These are phyloP conservation scores for Beaufortia kweichowensis DNA, from an alignment of 2,113 vertebrate genomes.

Conservation along the genomic window DNA sequence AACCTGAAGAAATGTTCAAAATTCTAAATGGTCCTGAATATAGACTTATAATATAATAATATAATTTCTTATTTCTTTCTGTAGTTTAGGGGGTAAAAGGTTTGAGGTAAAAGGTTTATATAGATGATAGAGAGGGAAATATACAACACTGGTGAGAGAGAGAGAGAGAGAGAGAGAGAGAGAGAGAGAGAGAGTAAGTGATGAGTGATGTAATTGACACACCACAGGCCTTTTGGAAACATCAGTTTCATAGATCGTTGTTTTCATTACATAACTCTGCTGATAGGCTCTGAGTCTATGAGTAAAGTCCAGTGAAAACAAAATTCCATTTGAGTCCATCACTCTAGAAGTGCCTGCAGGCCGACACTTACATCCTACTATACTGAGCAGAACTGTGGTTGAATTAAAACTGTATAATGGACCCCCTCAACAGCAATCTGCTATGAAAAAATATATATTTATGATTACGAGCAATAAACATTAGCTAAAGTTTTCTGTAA, in stretches of 20 bases:
- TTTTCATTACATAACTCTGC: slow-evolving; percentile 41
- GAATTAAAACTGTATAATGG: background rate
- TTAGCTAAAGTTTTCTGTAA: background rate
- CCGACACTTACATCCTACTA: background rate
- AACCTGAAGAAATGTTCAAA: no score
- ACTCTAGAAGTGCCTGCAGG: slow-evolving; percentile 10
- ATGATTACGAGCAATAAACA: background rate
- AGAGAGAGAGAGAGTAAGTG: slow-evolving; percentile 18
- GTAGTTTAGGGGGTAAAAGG: no score
- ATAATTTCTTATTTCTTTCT: no score
- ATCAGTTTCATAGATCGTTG: slow-evolving; percentile 23
- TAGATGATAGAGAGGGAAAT: no score
- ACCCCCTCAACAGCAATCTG: slow-evolving; percentile 5
- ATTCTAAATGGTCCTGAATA: no score
- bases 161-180: background rate
- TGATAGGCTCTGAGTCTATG: slow-evolving; percentile 14
- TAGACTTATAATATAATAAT: no score
- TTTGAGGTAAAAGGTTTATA: no score
- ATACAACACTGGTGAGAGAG: background rate
- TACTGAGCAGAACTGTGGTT: background rate
- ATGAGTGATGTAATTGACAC: slow-evolving; percentile 34
- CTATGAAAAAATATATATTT: slow-evolving; percentile 21
- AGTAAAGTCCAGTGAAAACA: slow-evolving; percentile 30
- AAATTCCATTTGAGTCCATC: slow-evolving; percentile 28
- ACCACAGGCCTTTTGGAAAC: slow-evolving; percentile 18